phyloP scores from a whole-genome alignment of 2,113 vertebrate species.

The Otus sunia region DNA sequence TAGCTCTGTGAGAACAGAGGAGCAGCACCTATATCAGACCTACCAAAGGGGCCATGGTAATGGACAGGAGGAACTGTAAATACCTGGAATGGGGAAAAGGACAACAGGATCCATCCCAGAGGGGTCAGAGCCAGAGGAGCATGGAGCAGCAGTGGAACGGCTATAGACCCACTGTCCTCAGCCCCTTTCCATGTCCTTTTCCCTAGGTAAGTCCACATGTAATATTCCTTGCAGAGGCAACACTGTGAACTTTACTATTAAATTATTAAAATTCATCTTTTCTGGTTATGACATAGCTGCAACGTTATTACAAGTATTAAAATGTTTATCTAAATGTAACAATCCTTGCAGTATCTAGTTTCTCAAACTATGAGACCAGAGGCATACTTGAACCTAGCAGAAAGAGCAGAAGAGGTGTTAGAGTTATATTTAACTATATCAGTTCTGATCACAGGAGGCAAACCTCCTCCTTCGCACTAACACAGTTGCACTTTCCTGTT shows the following conservation, averaged over 20 bases:
- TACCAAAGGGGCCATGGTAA: accelerated
- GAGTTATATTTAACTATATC: not conserved
- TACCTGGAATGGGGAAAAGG: not conserved
- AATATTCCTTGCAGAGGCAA: not conserved
- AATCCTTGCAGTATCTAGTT: not conserved
- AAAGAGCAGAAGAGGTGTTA: not conserved
- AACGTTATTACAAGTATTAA: not conserved
- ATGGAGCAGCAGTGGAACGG: not conserved
- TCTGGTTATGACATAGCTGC: not conserved
- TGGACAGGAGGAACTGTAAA: not conserved
- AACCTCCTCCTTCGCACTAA: not conserved
- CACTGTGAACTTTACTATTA: not conserved
- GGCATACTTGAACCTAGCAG: not conserved
- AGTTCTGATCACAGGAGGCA: not conserved
- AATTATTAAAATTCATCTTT: not conserved
- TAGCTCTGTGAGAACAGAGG: not conserved
- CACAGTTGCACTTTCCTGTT: not conserved
- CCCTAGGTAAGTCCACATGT: not conserved
- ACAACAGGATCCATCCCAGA: not conserved
- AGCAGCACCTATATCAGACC: not conserved
- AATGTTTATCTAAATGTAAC: not conserved
- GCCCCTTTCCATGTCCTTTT: not conserved
- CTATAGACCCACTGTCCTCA: not conserved
- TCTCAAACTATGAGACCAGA: not conserved
- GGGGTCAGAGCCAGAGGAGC: not conserved